Evolutionary conservation across 2,797 vertebrate species (phyloP).

Genomic region (Phaenicophaeus curvirostris): DNA sequence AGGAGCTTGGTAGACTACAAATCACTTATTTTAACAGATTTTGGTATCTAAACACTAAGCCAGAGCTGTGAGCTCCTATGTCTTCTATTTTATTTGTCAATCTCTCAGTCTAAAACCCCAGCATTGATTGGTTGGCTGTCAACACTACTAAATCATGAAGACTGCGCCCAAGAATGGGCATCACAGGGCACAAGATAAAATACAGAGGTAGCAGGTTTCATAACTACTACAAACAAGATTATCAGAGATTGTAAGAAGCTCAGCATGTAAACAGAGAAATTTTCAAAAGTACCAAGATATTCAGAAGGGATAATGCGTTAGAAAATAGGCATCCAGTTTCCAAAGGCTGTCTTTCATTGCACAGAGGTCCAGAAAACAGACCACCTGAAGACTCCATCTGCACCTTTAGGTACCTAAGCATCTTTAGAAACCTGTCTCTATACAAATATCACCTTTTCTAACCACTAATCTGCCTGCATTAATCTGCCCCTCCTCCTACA

Average conservation of each 20-base stretch:
- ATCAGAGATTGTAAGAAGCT: not conserved
- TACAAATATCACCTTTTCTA: not conserved
- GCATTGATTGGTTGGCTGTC: not conserved
- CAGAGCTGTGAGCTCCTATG: not conserved
- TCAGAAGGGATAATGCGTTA: not conserved
- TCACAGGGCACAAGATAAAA: not conserved
- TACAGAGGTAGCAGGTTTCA: not conserved
- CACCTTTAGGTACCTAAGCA: not conserved
- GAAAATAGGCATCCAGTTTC: not conserved
- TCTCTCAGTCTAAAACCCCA: not conserved
- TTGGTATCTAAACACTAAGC: not conserved
- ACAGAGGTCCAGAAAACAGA: not conserved
- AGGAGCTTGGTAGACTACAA: not conserved
- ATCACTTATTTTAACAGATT: not conserved
- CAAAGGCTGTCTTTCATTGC: not conserved
- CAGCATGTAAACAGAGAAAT: not conserved
- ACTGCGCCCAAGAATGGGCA: not conserved
- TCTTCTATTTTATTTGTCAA: not conserved
- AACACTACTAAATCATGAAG: not conserved
- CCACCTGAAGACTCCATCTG: not conserved
- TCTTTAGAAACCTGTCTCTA: not conserved
- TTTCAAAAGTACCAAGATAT: not conserved
- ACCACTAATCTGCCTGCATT: not conserved
- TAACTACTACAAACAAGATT: not conserved
- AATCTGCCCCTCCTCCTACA: not conserved